Conservation (phyloP, 1,140 invertebrate species). For the Bombus superbus region DNA sequence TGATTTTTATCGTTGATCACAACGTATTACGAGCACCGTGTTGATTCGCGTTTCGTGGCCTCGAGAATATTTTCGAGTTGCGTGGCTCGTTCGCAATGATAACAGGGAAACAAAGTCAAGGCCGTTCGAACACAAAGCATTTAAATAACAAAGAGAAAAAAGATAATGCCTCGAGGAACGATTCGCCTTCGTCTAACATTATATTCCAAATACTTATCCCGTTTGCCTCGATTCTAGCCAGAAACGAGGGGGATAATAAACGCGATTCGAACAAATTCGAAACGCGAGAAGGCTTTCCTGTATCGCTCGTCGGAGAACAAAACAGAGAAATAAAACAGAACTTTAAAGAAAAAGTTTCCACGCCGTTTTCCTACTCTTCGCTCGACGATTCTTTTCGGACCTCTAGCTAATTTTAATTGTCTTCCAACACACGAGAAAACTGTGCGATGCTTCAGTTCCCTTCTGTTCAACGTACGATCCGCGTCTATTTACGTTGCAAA, state of each 20-base stretch:
- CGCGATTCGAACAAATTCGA: neutral
- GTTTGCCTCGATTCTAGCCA: neutral
- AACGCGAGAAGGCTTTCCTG: neutral
- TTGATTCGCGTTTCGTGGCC: neutral
- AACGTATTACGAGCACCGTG: neutral
- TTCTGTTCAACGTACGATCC: neutral
- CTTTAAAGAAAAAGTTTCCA: neutral
- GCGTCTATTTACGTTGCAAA: neutral
- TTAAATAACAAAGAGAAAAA: neutral
- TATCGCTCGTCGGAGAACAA: neutral
- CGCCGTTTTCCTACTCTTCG: too few species aligned
- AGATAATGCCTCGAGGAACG: neutral
- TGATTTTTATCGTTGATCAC: conserved; percentile 34
- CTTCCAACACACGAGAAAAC: neutral
- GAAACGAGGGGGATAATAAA: neutral
- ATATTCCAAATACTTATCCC: neutral
- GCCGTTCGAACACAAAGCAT: neutral
- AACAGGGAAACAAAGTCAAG: conserved; percentile 37
- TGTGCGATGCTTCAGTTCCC: neutral
- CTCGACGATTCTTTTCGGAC: neutral
- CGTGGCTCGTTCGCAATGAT: conserved; percentile 36
- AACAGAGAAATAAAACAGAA: neutral
- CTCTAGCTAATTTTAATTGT: conserved; percentile 8
- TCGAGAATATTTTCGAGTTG: neutral
- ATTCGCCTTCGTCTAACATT: neutral